Base-by-base conservation (phyloP, 2,888 invertebrate species). In the Graphium colonna region DNA sequence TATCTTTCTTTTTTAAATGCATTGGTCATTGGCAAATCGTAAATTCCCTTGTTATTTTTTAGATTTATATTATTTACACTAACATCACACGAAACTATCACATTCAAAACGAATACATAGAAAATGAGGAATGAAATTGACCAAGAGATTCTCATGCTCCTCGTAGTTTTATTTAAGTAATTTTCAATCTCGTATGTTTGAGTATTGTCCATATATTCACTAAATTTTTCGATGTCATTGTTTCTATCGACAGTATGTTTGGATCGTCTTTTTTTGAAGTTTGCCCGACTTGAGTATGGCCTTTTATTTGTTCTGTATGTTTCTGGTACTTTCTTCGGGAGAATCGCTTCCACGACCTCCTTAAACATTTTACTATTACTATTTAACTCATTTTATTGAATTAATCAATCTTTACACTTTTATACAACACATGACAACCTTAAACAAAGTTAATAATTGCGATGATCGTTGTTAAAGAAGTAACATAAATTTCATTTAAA, bases 11-110 rank as follows among this genome's bases (percentile, higher is more conserved):
- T 73, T 18, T 60, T 57, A 56, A 65, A 58, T 51, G 61, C 64
- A 52, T 72, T 65, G 12, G 58, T 61, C 40, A 63, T 68, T 53
- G 69, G 64, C 8, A 67, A 47, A 56, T 60, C 58, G 48, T 61
- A 57, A 51, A 58, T 61, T 45, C 71, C 63, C 65, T 73, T 72
- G 56, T 59, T 60, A 52, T 62, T 65, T 64, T 74, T 74, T 58
- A 65, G 73, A 77, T 79, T 77, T 72, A 79, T 67, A 73, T 75
- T 67, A 76, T 73, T 87, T 71, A 81, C 72, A 78, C 79, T 87
- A 81, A 74, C 84, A 84, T 87, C 84, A 85, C 88, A 88, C 77
- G 67, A 72, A 74, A 77, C 77, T 86, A 88, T 85, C 82, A 88
- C 85, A 85, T 88, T 86, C 67, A 82, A 65, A 74, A 85, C 68